A percentile compares a stretch with the other conserved stretches of the same genome.
These are phyloP conservation scores for Drosophila insularis DNA, from an alignment of 1,140 invertebrate genomes.

Conservation along the genomic window DNA sequence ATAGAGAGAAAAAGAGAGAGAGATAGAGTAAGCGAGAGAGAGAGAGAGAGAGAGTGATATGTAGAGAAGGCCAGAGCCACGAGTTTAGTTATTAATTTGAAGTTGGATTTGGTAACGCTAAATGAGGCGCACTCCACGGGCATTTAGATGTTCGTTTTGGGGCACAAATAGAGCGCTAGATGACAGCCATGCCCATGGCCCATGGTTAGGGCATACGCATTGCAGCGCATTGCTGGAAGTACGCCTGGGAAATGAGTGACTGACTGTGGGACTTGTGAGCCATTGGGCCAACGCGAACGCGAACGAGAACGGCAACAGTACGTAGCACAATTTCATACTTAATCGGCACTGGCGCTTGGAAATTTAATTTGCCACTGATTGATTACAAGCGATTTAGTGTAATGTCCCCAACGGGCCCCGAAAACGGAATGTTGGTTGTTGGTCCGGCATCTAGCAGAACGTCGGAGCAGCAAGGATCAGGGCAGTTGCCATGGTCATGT, in stretches of 20 bases:
- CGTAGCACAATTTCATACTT: conserved; percentile 57
- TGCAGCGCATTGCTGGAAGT: conserved; percentile 19
- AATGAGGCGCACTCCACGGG: conserved; percentile 43
- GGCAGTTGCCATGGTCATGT: conserved; percentile 31
- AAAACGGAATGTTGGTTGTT: background rate
- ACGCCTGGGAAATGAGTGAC: background rate
- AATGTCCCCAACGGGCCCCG: conserved; percentile 58
- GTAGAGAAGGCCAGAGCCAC: conserved; percentile 22
- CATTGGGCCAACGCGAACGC: background rate
- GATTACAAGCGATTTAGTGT: conserved; percentile 73
- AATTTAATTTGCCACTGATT: conserved; percentile 80
- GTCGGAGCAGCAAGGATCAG: background rate
- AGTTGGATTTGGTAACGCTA: conserved; percentile 54
- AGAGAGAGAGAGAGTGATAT: background rate
- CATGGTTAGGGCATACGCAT: conserved; percentile 22
- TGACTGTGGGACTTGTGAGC: background rate
- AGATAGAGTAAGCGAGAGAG: conserved; percentile 1
- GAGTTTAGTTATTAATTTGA: conserved; percentile 59
- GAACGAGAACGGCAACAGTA: background rate
- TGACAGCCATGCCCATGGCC: background rate
- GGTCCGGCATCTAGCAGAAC: background rate
- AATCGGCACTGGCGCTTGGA: conserved; percentile 63
- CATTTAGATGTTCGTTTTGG: conserved; percentile 40
- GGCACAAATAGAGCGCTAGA: conserved; percentile 25
- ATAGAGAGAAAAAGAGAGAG: background rate